Evolutionary conservation across 92 coral and sea anemone species (phyloP), one percentile per base, ranked within the genome.

Genomic region (Phenganax marumi): DNA sequence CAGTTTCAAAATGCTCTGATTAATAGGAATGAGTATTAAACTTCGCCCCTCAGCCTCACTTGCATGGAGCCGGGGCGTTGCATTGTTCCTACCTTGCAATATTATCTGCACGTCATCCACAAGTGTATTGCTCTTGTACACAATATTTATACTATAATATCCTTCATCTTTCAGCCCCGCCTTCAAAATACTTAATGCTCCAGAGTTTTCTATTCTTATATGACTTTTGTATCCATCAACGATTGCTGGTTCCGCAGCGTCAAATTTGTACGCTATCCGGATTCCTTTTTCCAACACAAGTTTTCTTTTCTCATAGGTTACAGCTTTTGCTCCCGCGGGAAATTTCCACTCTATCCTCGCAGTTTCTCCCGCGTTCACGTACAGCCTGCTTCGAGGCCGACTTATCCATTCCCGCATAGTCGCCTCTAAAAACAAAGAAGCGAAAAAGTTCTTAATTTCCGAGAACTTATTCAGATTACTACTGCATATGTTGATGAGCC

Each of bases 291-390:
- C 71, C 8, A 7, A 9, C 16, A 52, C 48, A 17, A 12, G 23
- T 62, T 39, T 22, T 50, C 63, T 78, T 48, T 78, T 60, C 56
- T 78, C 68, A 22, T 78, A 78, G 4, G 58, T 50, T 8, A 78
- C 52, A 3, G 25, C 55, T 8, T 23, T 61, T 10, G 73, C 83
- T 23, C 83, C 83, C 13, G 53, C 17, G n/a, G 68, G 55, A 61
- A 78, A 78, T 62, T 48, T 78, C 83, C 83, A 78, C 18, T 78
- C 47, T 60, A 78, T 78, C 46, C 17, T 57, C 49, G 83, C 83
- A 8, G 83, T 78, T 63, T 78, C 83, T 46, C 83, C 83, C 17
- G 72, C 56, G 49, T 78, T 63, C 0, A 78, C 52, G 22, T 14
- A 78, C 12, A 78, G 52, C 33, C 58, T 78, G 83, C 83, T 78